phyloP scores from a whole-genome alignment of 1,140 invertebrate genomes.

The Harlomillsia oculata region DNA sequence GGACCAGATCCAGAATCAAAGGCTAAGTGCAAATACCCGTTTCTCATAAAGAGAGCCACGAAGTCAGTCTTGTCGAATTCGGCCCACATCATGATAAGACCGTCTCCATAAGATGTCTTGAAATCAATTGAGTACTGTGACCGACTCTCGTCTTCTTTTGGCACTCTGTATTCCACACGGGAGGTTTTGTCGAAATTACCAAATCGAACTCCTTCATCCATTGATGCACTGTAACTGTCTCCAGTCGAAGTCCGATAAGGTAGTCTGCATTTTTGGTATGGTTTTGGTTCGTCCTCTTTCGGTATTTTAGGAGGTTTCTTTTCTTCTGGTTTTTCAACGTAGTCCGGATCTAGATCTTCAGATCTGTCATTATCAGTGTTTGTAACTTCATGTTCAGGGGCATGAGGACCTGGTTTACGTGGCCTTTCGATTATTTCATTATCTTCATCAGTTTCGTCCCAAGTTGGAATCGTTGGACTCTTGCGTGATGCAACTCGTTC shows the following conservation, averaged over 20 bases:
- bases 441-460: conserved; percentile 4
- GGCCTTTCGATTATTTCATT: background rate
- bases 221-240: conserved; percentile 3
- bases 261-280: conserved; percentile 22
- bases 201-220: conserved; percentile 30
- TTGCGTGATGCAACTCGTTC: conserved; percentile 38
- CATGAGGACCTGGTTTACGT: background rate
- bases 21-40: conserved; percentile 52
- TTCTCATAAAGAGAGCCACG: conserved; percentile 63
- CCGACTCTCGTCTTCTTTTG: conserved; percentile 23
- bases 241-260: conserved; percentile 11
- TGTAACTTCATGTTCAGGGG: conserved; percentile 38
- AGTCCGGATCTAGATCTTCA: background rate
- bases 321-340: background rate
- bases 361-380: background rate
- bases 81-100: conserved; percentile 69
- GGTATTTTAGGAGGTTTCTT: background rate
- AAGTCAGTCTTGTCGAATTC: conserved; percentile 60
- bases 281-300: conserved; percentile 16
- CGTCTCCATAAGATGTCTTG: conserved; percentile 64
- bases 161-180: conserved; percentile 19
- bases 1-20: conserved; percentile 65
- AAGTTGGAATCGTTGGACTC: conserved; percentile 17
- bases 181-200: conserved; percentile 31
- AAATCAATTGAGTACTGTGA: conserved; percentile 72